These are phyloP conservation scores for Dynastes grantii DNA, from an alignment of 2,888 invertebrate species.

Conservation along the genomic window DNA sequence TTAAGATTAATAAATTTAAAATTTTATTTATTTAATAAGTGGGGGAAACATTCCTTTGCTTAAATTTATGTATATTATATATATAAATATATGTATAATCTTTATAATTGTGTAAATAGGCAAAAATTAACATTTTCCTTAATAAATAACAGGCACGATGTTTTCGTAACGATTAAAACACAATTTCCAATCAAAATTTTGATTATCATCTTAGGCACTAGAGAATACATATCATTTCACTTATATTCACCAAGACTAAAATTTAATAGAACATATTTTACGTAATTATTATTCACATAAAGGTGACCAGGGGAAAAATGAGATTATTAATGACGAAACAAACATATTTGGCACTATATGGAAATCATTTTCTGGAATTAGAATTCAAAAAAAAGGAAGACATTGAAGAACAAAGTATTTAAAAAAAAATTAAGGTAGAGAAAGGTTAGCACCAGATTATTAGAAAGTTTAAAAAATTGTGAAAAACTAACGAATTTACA, in stretches of 20 bases:
- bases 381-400: not conserved
- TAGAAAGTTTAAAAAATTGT: not conserved
- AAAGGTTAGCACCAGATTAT: constrained; percentile 26
- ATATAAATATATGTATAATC: constrained; percentile 48
- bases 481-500: too few species aligned
- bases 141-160: constrained; percentile 48
- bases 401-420: constrained; percentile 3
- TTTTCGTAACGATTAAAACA: constrained; percentile 31
- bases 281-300: not conserved
- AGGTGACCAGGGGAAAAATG: not conserved
- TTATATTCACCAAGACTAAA: not conserved
- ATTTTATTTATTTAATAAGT: constrained; percentile 41
- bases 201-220: constrained; percentile 38
- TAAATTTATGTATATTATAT: constrained; percentile 37
- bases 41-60: constrained; percentile 37
- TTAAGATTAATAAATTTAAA: constrained; percentile 44
- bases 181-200: constrained; percentile 7
- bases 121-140: constrained; percentile 49
- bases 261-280: not conserved
- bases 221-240: constrained; percentile 3
- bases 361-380: not conserved
- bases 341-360: constrained; percentile 37
- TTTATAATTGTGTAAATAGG: constrained; percentile 34
- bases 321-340: constrained; percentile 14
- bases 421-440: not conserved